Evolutionary conservation across 2,113 vertebrate species (phyloP).

Genomic region (Aegypius monachus): DNA sequence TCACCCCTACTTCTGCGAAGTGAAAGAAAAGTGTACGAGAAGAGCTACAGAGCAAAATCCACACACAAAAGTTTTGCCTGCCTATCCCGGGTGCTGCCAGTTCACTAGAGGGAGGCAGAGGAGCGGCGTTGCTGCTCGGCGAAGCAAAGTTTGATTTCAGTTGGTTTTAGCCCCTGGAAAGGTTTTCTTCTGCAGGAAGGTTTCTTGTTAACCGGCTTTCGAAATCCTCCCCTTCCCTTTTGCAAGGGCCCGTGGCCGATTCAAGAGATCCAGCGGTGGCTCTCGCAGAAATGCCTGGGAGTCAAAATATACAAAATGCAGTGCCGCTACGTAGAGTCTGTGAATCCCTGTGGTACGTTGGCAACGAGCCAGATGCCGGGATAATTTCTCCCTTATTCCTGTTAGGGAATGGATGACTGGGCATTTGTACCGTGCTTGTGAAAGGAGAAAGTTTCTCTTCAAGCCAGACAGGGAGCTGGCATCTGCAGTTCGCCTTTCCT

Average conservation of each 20-base stretch:
- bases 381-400: constrained; percentile 40
- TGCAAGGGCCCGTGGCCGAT: too few relatives aligned
- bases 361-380: background rate
- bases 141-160: background rate
- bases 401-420: background rate
- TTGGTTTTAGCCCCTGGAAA: background rate
- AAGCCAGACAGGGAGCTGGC: background rate
- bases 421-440: background rate
- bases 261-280: too few relatives aligned
- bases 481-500: background rate
- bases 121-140: background rate
- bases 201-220: background rate
- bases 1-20: background rate
- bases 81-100: accelerated
- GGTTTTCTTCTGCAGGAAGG: background rate
- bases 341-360: background rate
- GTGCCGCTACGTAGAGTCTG: background rate
- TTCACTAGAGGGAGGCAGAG: constrained; percentile 28
- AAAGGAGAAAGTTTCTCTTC: constrained; percentile 27
- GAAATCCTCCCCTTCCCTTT: background rate
- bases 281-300: background rate
- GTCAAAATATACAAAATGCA: background rate
- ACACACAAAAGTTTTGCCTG: accelerated
- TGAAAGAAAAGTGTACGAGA: background rate
- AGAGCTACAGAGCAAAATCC: background rate